Evolutionary conservation across 2,113 vertebrate genomes (phyloP), one percentile per base, ranked within the genome.

Genomic region (Apodemus sylvaticus): DNA sequence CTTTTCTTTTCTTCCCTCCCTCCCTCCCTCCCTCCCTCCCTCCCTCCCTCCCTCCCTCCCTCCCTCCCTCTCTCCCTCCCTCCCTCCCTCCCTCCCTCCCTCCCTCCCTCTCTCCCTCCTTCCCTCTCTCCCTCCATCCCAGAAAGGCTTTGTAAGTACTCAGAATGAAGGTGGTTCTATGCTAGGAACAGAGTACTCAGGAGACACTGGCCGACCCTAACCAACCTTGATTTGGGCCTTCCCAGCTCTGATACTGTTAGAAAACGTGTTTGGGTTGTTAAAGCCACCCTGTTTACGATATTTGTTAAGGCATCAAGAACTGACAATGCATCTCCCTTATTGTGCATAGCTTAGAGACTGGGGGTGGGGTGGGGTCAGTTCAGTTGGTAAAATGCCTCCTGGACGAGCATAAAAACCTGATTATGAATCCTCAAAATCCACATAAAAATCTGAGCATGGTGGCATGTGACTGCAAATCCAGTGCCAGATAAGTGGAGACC

Each of bases 11-110:
- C n/a, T n/a, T n/a, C n/a, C n/a, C n/a, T n/a, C n/a, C n/a, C n/a
- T n/a, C n/a, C n/a, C n/a, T n/a, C n/a, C n/a, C n/a, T n/a, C n/a
- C n/a, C n/a, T n/a, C n/a, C n/a, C n/a, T n/a, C n/a, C n/a, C n/a
- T n/a, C n/a, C n/a, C n/a, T n/a, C n/a, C 53, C 34, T 9, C 20
- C 17, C 19, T 1, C 13, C 13, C 26, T 3, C 29, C 10, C 3
- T 8, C 22, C 42, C 12, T 22, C 36, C n/a, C 1, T 19, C 16
- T 4, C 16, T 55, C 1, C 29, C 48, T 11, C 53, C 11, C 42
- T 1, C 2, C 48, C 17, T 16, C 26, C 20, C 58, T 60, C 60
- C 24, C 66, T 34, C 22, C n/a, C 16, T 36, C 20, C 3, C 24
- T 20, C 42, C 3, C 2, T 64, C 29, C 26, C 3, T 10, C 26